Evolutionary conservation across 2,797 vertebrate genomes (phyloP), one percentile per base, ranked within the genome.

Genomic region (Aselliscus stoliczkanus): DNA sequence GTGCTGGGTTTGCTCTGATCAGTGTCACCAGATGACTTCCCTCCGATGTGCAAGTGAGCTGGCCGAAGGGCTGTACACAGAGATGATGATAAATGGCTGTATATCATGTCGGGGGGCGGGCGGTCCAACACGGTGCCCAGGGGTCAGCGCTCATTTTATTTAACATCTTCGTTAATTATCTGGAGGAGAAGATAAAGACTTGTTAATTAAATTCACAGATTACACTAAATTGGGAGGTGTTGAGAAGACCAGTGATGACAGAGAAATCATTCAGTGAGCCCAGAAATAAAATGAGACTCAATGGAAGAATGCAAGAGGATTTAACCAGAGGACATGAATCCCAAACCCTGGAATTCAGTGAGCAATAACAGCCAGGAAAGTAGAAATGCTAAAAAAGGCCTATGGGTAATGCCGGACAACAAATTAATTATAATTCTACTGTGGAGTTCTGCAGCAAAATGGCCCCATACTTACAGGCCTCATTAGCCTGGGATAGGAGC

Each of bases 171-270:
- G 4, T 62, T 93, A 79, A 92, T 97, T 96, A 92, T 96, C 82
- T 80, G 21, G 11, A 67, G 72, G 85, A 81, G 47, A 89, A 92
- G 94, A 83, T 80, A 92, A 92, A 95, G 95, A 79, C 65, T 93
- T 56, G 86, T 56, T 94, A 87, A 96, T 93, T 94, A 82, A 90
- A 88, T 69, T 90, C 88, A 69, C 94, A 95, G 89, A 37, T 72
- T 47, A 52, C 29, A 47, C 47, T 39, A 95, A 93, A 95, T 86
- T 93, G 93, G 87, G 86, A 97, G 79, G 94, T 89, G 65, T 64
- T 94, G 90, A 94, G 88, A 93, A 94, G 90, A 70, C 91, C 56
- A 9, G 29, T 0, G 34, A 69, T 29, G 88, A 82, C 75, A 56
- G 85, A 64, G 89, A 83, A 75, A 90, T 96, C 89, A 21, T 47